A percentile compares a stretch with the other conserved stretches of the same genome.
Conservation (phyloP, 1,140 invertebrate species). For the Pemphigus obesinymphae region DNA sequence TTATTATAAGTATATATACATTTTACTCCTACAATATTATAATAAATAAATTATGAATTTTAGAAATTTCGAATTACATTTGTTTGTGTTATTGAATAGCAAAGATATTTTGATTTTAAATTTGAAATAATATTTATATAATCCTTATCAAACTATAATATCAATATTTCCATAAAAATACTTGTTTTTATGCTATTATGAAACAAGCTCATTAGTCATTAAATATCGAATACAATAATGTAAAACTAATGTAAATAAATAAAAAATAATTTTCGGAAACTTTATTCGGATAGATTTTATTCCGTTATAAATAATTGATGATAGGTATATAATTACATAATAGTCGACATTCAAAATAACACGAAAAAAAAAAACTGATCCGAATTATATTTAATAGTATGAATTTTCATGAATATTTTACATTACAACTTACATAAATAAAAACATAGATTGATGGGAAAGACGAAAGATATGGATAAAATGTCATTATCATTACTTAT, state of each 20-base stretch:
- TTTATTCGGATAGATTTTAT: not conserved
- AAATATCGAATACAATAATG: not conserved
- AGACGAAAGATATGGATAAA: too few relatives aligned
- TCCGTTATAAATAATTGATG: not conserved
- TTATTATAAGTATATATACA: too few relatives aligned
- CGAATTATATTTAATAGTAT: too few relatives aligned
- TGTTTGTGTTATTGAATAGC: not conserved
- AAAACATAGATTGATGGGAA: too few relatives aligned
- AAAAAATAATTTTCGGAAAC: not conserved
- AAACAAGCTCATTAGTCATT: not conserved
- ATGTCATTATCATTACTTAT: too few relatives aligned
- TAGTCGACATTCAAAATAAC: too few relatives aligned
- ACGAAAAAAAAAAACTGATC: too few relatives aligned
- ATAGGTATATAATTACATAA: too few relatives aligned
- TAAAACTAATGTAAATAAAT: not conserved
- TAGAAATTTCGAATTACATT: not conserved
- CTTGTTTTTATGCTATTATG: not conserved
- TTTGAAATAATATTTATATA: not conserved
- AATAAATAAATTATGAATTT: not conserved
- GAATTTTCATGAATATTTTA: too few relatives aligned
- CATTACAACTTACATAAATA: too few relatives aligned
- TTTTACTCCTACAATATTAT: too few relatives aligned
- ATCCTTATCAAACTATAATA: not conserved
- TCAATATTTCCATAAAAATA: not conserved
- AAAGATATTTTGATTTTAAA: not conserved